These are phyloP conservation scores for Drosophila formosana DNA, from an alignment of 2,888 invertebrate genomes.

Conservation along the genomic window DNA sequence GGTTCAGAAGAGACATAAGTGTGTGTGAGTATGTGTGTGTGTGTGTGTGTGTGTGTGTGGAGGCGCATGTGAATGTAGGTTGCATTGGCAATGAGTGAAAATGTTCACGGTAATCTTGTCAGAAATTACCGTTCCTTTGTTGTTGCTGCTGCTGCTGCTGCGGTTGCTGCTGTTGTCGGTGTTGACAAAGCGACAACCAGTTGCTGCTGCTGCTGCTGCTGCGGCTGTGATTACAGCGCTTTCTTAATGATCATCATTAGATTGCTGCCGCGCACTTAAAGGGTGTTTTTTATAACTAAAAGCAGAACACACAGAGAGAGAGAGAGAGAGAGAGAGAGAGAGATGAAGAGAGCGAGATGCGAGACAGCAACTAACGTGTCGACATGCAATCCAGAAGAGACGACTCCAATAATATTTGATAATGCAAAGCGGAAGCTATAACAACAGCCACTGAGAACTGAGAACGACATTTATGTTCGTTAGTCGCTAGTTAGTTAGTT, in stretches of 20 bases:
- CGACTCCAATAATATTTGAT: slow-evolving; percentile 75
- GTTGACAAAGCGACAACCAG: slow-evolving; percentile 72
- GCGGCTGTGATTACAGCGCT: slow-evolving; percentile 63
- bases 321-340: neutral
- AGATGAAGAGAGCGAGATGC: neutral
- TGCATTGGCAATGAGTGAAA: slow-evolving; percentile 75
- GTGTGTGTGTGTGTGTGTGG: neutral
- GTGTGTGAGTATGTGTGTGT: slow-evolving; percentile 10
- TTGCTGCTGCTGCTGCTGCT: slow-evolving; percentile 41
- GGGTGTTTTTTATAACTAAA: slow-evolving; percentile 58
- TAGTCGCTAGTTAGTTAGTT: slow-evolving; percentile 22
- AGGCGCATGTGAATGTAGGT: slow-evolving; percentile 71
- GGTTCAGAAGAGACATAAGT: slow-evolving; percentile 36
- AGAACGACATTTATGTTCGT: slow-evolving; percentile 58
- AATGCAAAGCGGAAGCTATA: slow-evolving; percentile 78
- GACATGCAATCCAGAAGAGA: slow-evolving; percentile 68
- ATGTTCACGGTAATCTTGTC: slow-evolving; percentile 70
- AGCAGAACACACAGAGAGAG: slow-evolving; percentile 6
- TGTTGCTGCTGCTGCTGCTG: slow-evolving; percentile 23
- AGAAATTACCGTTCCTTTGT: slow-evolving; percentile 70
- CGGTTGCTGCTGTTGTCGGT: slow-evolving; percentile 34
- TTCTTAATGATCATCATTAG: slow-evolving; percentile 80
- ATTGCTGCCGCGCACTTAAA: slow-evolving; percentile 61
- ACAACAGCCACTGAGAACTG: slow-evolving; percentile 37
- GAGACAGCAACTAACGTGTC: slow-evolving; percentile 62